Percentiles rank a stretch among this genome's conserved stretches.
phyloP scores from a whole-genome alignment of 2,888 invertebrate genomes.

The Drepanosiphum platanoidis region DNA sequence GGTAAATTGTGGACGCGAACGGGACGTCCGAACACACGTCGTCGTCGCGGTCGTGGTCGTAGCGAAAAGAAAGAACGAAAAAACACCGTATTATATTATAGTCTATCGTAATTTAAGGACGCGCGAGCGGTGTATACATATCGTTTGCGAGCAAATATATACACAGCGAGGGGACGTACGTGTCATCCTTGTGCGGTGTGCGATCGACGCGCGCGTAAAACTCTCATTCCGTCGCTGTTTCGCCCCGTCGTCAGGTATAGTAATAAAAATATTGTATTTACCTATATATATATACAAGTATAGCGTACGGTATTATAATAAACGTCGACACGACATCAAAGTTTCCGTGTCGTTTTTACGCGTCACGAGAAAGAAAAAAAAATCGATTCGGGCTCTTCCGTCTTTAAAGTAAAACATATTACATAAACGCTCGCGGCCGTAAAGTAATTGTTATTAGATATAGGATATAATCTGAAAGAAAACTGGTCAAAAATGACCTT shows the following conservation, averaged over 20 bases:
- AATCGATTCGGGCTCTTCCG: background rate
- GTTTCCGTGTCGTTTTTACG: background rate
- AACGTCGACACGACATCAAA: background rate
- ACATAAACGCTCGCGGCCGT: too few species aligned
- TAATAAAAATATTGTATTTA: background rate
- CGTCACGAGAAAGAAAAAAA: background rate
- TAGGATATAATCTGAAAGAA: too few species aligned
- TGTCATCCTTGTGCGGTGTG: background rate
- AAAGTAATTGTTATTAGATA: too few species aligned
- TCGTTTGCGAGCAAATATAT: constrained; percentile 2
- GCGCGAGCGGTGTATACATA: background rate
- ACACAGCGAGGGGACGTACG: background rate
- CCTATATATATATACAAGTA: too few species aligned
- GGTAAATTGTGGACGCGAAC: background rate
- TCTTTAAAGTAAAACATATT: too few species aligned
- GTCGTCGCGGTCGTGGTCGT: background rate
- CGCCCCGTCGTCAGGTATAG: background rate
- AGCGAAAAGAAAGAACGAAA: background rate
- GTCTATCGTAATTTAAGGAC: background rate
- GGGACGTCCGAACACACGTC: background rate
- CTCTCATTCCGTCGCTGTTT: background rate
- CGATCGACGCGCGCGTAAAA: background rate
- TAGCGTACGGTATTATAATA: too few species aligned
- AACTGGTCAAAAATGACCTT: too few species aligned
- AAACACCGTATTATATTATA: background rate